A percentile compares a stretch with the other conserved stretches of the same genome.
These are phyloP conservation scores for Melanophora roralis DNA, from an alignment of 2,888 invertebrate species.

Conservation along the genomic window DNA sequence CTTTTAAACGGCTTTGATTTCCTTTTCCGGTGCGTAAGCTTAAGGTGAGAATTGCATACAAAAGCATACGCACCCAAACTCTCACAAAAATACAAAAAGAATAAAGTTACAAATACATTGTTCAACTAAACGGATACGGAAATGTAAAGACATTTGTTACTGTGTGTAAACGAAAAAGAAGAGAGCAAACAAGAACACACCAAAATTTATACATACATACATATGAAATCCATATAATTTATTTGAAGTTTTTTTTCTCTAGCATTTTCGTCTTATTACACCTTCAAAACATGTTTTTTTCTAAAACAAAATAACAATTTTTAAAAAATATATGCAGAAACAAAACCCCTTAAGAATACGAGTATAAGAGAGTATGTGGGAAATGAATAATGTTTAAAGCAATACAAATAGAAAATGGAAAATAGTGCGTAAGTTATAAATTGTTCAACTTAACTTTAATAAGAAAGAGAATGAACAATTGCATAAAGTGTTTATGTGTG, in stretches of 20 bases:
- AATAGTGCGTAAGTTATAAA: slow-evolving; percentile 62
- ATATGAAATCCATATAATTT: not conserved
- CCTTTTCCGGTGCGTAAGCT: slow-evolving; percentile 61
- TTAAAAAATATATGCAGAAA: too few relatives aligned
- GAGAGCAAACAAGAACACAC: not conserved
- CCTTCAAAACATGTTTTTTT: slow-evolving; percentile 35
- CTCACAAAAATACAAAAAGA: slow-evolving; percentile 4
- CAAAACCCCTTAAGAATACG: not conserved
- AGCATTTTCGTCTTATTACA: slow-evolving; percentile 37
- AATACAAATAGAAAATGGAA: slow-evolving; percentile 4
- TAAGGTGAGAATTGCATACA: slow-evolving; percentile 35
- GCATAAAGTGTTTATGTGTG: not conserved
- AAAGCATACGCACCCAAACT: not conserved
- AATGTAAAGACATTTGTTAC: slow-evolving; percentile 62
- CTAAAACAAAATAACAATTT: not conserved
- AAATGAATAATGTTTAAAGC: slow-evolving; percentile 27
- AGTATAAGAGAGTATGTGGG: not conserved
- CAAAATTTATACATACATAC: too few relatives aligned
- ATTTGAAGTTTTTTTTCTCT: not conserved
- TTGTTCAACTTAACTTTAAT: slow-evolving; percentile 18
- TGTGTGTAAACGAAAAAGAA: slow-evolving; percentile 37
- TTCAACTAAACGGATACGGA: slow-evolving; percentile 58
- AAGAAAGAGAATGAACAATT: slow-evolving; percentile 21
- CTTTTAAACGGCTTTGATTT: slow-evolving; percentile 62
- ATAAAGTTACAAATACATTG: slow-evolving; percentile 39